Evolutionary conservation across 2,113 vertebrate genomes (phyloP).

Genomic region (Nothocercus nigrocapillus): DNA sequence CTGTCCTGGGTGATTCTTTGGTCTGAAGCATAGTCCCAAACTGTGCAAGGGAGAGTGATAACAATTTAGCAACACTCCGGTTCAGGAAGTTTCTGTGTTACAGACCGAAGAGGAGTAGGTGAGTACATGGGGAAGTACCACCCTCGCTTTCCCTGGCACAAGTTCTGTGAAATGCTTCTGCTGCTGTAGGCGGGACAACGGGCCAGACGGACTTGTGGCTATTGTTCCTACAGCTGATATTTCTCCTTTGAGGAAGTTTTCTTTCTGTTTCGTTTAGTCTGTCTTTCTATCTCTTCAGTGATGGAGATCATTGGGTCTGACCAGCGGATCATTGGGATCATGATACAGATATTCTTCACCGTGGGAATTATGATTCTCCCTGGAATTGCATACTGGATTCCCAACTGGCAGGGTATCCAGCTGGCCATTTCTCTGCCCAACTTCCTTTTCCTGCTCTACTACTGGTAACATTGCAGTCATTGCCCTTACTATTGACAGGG

Average conservation of each 20-base stretch:
- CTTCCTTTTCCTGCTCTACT: conserved; percentile 91
- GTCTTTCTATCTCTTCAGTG: conserved; percentile 78
- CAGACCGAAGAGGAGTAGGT: not conserved
- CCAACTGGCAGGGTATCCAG: conserved; percentile 92
- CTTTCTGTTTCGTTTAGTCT: conserved; percentile 34
- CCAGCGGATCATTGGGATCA: conserved; percentile 87
- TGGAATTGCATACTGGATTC: conserved; percentile 90
- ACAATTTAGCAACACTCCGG: not conserved
- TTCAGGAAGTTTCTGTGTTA: not conserved
- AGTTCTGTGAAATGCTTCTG: accelerated
- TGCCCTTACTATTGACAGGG: not conserved
- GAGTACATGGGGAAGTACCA: not conserved
- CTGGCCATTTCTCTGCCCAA: conserved; percentile 90
- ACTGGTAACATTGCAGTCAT: conserved; percentile 83
- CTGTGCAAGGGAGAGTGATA: not conserved
- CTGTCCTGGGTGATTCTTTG: not conserved
- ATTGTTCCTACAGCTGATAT: not conserved
- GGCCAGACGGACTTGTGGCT: not conserved
- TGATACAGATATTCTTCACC: conserved; percentile 95
- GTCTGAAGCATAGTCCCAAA: not conserved
- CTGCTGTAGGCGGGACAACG: not conserved
- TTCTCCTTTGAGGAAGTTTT: not conserved
- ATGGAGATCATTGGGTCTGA: conserved; percentile 94
- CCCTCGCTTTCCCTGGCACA: accelerated
- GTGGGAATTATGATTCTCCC: conserved; percentile 91